Evolutionary conservation across 2,888 invertebrate genomes (phyloP).

Genomic region (Limnephilus auricula): DNA sequence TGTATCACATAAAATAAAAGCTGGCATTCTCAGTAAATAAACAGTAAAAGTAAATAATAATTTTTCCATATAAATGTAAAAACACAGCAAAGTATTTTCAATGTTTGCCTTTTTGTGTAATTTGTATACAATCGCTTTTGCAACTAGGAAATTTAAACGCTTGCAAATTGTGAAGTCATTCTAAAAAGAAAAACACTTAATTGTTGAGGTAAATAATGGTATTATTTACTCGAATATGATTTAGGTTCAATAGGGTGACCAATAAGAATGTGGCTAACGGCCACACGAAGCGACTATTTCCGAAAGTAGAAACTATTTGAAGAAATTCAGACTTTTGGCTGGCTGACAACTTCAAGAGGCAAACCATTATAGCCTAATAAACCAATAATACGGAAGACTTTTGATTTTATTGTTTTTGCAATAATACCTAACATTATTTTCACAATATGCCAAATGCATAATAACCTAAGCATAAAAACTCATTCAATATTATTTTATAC

Average conservation of each 20-base stretch:
- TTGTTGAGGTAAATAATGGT: not conserved
- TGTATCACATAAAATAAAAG: not conserved
- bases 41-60: not conserved
- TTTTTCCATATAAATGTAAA: not conserved
- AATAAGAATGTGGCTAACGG: not conserved
- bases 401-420: conserved; percentile 62
- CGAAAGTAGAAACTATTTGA: not conserved
- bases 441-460: not conserved
- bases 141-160: not conserved
- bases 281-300: not conserved
- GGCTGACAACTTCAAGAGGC: conserved; percentile 1
- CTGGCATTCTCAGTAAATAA: not conserved
- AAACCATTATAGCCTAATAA: conserved; percentile 23
- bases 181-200: not conserved
- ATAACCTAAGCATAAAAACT: not conserved
- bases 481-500: conserved; percentile 42
- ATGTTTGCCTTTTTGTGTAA: not conserved
- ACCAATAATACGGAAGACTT: conserved; percentile 53
- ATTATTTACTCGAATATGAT: not conserved
- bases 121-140: not conserved
- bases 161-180: not conserved
- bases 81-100: not conserved
- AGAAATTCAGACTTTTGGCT: not conserved
- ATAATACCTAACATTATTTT: conserved; percentile 17
- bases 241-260: not conserved